phyloP scores from a whole-genome alignment of 2,888 invertebrate genomes.

The Anarsia innoxiella region DNA sequence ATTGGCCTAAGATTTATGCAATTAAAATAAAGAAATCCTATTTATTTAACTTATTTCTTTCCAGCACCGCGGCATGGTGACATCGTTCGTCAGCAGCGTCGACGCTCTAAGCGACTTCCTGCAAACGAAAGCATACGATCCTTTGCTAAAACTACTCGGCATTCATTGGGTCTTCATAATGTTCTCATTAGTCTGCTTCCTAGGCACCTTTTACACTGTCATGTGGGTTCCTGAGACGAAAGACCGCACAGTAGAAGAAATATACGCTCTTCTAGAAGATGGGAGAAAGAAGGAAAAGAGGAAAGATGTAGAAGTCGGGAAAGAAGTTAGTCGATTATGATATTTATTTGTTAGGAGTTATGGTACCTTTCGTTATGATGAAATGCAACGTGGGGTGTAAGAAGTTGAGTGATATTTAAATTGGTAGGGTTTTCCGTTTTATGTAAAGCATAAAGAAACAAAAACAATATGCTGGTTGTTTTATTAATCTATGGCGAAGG shows the following conservation, averaged over 20 bases:
- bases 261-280: slow-evolving; percentile 55
- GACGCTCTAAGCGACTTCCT: slow-evolving; percentile 64
- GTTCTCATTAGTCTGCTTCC: slow-evolving; percentile 60
- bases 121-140: slow-evolving; percentile 65
- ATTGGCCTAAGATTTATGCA: too few species aligned
- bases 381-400: too few species aligned
- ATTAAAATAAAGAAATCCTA: too few species aligned
- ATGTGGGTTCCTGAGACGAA: slow-evolving; percentile 67
- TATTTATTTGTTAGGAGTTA: too few species aligned
- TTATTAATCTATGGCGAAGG: too few species aligned
- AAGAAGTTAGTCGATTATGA: slow-evolving; percentile 56
- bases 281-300: slow-evolving; percentile 53
- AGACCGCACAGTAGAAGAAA: slow-evolving; percentile 55
- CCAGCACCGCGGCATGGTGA: slow-evolving; percentile 66
- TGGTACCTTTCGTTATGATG: too few species aligned
- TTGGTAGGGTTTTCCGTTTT: too few species aligned
- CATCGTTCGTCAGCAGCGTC: slow-evolving; percentile 58
- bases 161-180: slow-evolving; percentile 69
- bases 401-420: too few species aligned
- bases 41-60: too few species aligned
- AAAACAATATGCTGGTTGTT: too few species aligned
- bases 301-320: slow-evolving; percentile 29
- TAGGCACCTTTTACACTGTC: slow-evolving; percentile 57
- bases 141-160: slow-evolving; percentile 56
- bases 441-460: too few species aligned